phyloP scores from a whole-genome alignment of 2,113 vertebrate genomes.

The Morone chrysops region DNA sequence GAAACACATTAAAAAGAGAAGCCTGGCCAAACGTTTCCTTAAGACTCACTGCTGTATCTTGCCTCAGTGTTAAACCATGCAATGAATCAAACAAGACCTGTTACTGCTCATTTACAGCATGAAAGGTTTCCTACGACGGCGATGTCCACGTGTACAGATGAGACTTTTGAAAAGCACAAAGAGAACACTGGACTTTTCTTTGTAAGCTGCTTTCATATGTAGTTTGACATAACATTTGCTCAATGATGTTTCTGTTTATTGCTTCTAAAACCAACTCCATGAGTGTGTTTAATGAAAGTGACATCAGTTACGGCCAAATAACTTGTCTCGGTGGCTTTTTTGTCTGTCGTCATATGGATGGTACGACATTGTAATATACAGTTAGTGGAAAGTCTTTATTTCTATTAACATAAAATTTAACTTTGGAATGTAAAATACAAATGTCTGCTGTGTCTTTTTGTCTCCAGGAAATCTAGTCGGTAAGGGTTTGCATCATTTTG shows the following conservation, averaged over 20 bases:
- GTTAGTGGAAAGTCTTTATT: constrained; percentile 74
- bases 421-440: constrained; percentile 79
- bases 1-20: constrained; percentile 13
- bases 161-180: constrained; percentile 67
- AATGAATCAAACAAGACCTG: not conserved
- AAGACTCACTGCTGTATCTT: constrained; percentile 36
- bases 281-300: constrained; percentile 64
- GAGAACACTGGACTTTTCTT: constrained; percentile 52
- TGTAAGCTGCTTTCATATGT: constrained; percentile 63
- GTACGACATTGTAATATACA: constrained; percentile 77
- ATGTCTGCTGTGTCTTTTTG: constrained; percentile 28
- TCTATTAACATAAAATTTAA: constrained; percentile 80
- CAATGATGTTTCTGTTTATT: constrained; percentile 61
- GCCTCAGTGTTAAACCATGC: constrained; percentile 5
- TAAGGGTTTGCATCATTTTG: constrained; percentile 24
- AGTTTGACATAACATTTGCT: constrained; percentile 61
- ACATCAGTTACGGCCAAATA: constrained; percentile 41
- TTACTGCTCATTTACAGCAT: constrained; percentile 15
- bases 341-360: constrained; percentile 69
- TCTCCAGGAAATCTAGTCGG: not conserved
- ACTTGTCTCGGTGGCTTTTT: constrained; percentile 51
- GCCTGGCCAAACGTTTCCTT: not conserved
- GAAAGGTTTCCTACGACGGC: constrained; percentile 27
- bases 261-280: constrained; percentile 69
- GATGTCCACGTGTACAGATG: constrained; percentile 55